phyloP scores from a whole-genome alignment of 2,797 vertebrate species.

The Eptatretus atami region DNA sequence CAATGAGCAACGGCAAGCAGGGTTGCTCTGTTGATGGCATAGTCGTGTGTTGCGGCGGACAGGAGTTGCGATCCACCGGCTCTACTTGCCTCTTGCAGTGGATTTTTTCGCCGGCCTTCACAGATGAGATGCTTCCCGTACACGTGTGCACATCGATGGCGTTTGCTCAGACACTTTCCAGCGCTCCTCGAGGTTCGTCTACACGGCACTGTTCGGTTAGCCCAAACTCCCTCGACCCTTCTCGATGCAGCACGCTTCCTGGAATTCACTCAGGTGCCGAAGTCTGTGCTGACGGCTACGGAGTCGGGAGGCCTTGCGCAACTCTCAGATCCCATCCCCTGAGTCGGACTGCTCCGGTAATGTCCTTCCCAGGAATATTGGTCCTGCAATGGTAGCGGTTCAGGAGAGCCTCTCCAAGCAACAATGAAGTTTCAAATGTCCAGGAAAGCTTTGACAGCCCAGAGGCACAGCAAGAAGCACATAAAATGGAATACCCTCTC shows the following conservation, averaged over 20 bases:
- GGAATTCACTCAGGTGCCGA: constrained; percentile 69
- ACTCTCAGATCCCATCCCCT: too few species aligned
- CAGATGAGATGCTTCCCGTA: too few species aligned
- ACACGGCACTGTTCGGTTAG: constrained; percentile 82
- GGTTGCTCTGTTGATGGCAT: constrained; percentile 69
- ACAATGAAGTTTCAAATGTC: too few species aligned
- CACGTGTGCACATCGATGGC: too few species aligned
- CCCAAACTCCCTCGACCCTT: constrained; percentile 55
- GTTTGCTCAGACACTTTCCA: constrained; percentile 48
- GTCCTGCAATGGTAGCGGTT: too few species aligned
- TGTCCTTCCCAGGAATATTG: too few species aligned
- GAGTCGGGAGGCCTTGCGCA: constrained; percentile 12
- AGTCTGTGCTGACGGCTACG: constrained; percentile 84
- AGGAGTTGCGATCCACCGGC: background rate
- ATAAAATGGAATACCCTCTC: too few species aligned
- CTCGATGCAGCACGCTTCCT: constrained; percentile 60
- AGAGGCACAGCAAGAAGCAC: too few species aligned
- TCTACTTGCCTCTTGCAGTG: constrained; percentile 5
- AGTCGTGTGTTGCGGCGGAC: background rate
- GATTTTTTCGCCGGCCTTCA: background rate
- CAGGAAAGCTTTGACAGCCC: too few species aligned
- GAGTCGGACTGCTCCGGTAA: too few species aligned
- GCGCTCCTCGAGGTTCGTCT: constrained; percentile 88
- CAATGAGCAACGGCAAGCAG: constrained; percentile 66
- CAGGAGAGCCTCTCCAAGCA: too few species aligned